Evolutionary conservation across 2,113 vertebrate genomes (phyloP).

Genomic region (Mormyrus iriodes): DNA sequence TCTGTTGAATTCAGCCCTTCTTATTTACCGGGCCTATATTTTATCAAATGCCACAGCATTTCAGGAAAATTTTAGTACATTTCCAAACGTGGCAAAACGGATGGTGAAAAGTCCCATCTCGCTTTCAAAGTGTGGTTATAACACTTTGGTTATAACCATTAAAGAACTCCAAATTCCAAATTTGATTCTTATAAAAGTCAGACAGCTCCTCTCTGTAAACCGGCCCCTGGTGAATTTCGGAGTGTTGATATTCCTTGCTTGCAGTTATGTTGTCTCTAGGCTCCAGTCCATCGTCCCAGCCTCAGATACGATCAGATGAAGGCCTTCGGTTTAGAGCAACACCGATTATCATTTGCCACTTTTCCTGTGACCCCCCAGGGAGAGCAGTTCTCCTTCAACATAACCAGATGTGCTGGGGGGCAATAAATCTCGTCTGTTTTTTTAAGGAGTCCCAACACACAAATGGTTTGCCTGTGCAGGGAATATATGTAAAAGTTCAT

Average conservation of each 20-base stretch:
- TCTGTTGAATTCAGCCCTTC: not conserved
- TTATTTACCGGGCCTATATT: not conserved
- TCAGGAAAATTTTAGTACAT: not conserved
- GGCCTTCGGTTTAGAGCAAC: conserved; percentile 29
- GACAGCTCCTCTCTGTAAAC: not conserved
- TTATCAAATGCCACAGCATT: not conserved
- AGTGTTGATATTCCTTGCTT: not conserved
- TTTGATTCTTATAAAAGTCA: not conserved
- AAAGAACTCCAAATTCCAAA: not conserved
- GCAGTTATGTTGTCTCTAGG: not conserved
- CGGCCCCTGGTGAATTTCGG: not conserved
- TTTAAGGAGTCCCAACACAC: conserved; percentile 9
- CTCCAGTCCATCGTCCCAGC: not conserved
- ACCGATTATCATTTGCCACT: conserved; percentile 26
- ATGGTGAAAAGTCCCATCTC: not conserved
- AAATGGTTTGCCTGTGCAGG: conserved; percentile 18
- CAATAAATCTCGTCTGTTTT: conserved; percentile 20
- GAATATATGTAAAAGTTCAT: conserved; percentile 15
- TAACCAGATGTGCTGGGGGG: conserved; percentile 41
- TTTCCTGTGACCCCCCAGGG: conserved; percentile 10
- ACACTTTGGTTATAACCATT: not conserved
- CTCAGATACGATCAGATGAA: conserved; percentile 30
- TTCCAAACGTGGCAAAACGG: not conserved
- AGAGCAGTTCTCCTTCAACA: conserved; percentile 33
- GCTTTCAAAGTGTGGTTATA: not conserved